phyloP scores from a whole-genome alignment of 1,140 invertebrate genomes.

The Dysdera silvatica region DNA sequence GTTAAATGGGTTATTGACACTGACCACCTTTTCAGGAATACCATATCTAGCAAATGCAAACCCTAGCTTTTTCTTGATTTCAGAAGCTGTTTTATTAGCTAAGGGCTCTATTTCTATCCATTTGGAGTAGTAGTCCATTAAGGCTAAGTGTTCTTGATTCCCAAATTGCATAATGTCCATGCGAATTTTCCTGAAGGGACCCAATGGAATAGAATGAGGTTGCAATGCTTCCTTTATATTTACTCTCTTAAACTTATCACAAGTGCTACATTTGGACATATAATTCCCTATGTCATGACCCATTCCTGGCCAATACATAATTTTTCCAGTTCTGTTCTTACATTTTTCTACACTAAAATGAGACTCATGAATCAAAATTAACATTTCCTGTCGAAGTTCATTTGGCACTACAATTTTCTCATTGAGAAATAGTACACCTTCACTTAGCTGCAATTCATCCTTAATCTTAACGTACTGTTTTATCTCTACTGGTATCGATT shows the following conservation, averaged over 20 bases:
- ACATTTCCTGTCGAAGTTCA: too few relatives aligned
- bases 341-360: conserved; percentile 37
- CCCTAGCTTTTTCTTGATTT: not conserved
- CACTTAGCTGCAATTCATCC: too few relatives aligned
- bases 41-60: not conserved
- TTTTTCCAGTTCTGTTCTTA: not conserved
- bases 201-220: not conserved
- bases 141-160: not conserved
- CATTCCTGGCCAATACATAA: not conserved
- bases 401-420: too few relatives aligned
- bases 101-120: not conserved
- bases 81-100: not conserved
- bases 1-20: conserved; percentile 6
- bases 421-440: too few relatives aligned
- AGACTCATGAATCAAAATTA: conserved; percentile 36
- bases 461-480: too few relatives aligned
- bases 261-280: conserved; percentile 1
- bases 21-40: not conserved
- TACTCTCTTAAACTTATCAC: not conserved
- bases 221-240: not conserved
- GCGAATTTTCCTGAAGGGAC: conserved; percentile 9
- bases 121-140: conserved; percentile 6
- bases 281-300: not conserved
- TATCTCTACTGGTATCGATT: too few relatives aligned
- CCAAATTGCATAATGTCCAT: not conserved